Base-by-base conservation (phyloP, 2,888 invertebrate genomes). In the Agonopterix subpropinquella region DNA sequence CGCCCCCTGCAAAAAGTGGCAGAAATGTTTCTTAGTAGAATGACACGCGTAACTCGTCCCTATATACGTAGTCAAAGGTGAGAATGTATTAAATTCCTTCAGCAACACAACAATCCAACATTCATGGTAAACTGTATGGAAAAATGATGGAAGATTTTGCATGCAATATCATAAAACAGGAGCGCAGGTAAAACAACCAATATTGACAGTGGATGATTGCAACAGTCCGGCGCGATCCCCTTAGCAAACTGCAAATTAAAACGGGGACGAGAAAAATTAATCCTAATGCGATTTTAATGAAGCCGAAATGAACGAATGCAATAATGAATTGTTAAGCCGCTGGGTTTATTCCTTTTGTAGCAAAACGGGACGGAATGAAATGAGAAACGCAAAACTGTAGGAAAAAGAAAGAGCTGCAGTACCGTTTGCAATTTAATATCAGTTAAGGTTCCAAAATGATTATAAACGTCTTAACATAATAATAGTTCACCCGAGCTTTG, bases 241-340 rank as follows among this genome's bases (percentile, higher is more conserved):
- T 82, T 72, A 72, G 82, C 80, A 79, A 82, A 81, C 83, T 77
- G 78, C 71, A 80, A 87, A 85, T 87, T 85, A 83, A 87, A 87
- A 84, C 73, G 71, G 82, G 86, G 81, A 85, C 80, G 86, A 83
- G 84, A 87, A 87, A 86, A 86, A 88, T 84, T 88, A 88, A 88
- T 87, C 88, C 87, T 87, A 88, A 88, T 87, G 82, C 87, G 87
- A 87, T 87, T 86, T 88, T 88, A 88, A 88, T 88, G 87, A 88
- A 87, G 80, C 78, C 76, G 73, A 81, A 86, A 83, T 80, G 80
- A 83, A 86, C 76, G 84, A 86, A 84, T 83, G 81, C 76, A 77
- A 71, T 83, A 83, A 86, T 87, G 85, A 85, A 85, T 80, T 79
- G 79, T 71, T 81, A 83, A 85, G 81, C 79, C 71, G 66, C 73